Evolutionary conservation across 2,113 vertebrate species (phyloP), one percentile per base, ranked within the genome.

Genomic region (Cichladusa arquata): DNA sequence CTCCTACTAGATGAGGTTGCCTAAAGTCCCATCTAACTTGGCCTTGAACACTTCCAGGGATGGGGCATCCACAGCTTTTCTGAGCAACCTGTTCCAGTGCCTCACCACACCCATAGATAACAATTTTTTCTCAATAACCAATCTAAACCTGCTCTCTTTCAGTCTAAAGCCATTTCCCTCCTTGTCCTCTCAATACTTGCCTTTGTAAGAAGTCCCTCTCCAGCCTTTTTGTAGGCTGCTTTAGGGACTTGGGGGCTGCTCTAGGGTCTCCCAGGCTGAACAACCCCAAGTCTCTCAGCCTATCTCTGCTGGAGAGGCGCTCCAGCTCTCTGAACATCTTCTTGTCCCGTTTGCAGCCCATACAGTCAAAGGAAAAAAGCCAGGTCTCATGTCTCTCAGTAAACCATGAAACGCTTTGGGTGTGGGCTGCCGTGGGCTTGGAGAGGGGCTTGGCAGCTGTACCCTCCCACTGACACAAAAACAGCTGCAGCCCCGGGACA

Each of bases 301-400:
- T 29, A 12, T 47, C 7, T 24, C 15, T 29, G 8, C 25, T 7
- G 60, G 19, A 85, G 34, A 40, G 50, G 34, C 13, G 5, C 50
- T 20, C 12, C 50, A 48, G 34, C 29, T 6, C 42, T 40, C 29
- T 7, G 15, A 54, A 23, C n/a, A 65, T 11, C 50, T 29, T 45
- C 38, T 26, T 9, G 40, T 11, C 23, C n/a, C 7, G 1, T 64
- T 28, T 7, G 11, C 42, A 19, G 62, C 17, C 6, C 0, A 2
- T 15, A 5, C 28, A 38, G 19, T 33, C 18, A 31, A 40, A 38
- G 19, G 18, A 12, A 34, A 34, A 65, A 56, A 12, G 1, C 7
- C 12, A 10, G 12, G 16, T 8, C 23, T 56, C 51, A 1, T 6
- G 13, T 10, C 13, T 40, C 12, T 9, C 15, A 45, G 29, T 1